These are phyloP conservation scores for Pelodytes ibericus DNA, from an alignment of 2,797 vertebrate genomes.

Conservation along the genomic window DNA sequence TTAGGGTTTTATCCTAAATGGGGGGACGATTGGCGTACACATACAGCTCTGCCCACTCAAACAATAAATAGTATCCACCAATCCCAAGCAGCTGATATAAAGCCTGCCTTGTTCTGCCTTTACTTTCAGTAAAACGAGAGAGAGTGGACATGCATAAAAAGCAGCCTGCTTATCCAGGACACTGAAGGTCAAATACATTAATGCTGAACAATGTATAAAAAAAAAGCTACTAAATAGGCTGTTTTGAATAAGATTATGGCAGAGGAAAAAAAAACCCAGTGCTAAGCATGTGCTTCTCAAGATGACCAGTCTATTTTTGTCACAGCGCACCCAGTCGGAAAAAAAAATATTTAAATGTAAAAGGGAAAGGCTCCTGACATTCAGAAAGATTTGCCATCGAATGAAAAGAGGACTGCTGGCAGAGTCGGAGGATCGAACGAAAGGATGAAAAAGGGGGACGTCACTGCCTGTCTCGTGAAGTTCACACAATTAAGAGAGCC, in stretches of 20 bases:
- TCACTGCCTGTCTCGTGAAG: background rate
- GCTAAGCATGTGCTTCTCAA: background rate
- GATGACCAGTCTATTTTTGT: constrained; percentile 7
- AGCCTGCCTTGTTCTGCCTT: too few species aligned
- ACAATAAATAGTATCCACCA: too few species aligned
- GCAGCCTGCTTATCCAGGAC: too few species aligned
- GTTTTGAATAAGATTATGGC: background rate
- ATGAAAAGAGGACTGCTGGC: too few species aligned
- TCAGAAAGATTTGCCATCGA: too few species aligned
- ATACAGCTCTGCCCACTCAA: too few species aligned
- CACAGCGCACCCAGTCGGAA: background rate
- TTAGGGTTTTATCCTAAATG: too few species aligned
- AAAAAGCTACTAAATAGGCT: background rate
- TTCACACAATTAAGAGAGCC: background rate
- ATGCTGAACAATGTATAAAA: constrained; percentile 1
- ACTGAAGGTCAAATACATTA: constrained; percentile 11
- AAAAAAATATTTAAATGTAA: too few species aligned
- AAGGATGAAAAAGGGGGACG: background rate
- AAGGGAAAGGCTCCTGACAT: too few species aligned
- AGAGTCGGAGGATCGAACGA: too few species aligned
- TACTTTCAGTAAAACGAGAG: background rate
- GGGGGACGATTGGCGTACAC: too few species aligned
- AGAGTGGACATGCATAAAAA: background rate
- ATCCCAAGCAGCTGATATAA: too few species aligned
- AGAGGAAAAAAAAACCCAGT: background rate